Percentiles rank a stretch among this genome's conserved stretches.
Evolutionary conservation across 1,140 invertebrate species (phyloP).

Genomic region (Brachionus plicatilis): DNA sequence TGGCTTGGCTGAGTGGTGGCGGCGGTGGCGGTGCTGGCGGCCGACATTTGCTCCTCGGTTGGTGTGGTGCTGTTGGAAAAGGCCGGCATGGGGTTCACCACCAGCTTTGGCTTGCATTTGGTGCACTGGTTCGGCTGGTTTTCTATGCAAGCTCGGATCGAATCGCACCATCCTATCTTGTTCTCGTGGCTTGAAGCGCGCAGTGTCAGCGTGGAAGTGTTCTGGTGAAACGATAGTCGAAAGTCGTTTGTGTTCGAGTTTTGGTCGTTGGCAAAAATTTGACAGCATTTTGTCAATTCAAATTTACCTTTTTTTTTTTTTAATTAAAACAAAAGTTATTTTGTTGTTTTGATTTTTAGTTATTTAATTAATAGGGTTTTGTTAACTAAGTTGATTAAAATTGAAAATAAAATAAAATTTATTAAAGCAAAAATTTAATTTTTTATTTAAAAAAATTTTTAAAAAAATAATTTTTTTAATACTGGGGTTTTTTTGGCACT

Average conservation of each 20-base stretch:
- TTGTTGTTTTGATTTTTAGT: not conserved
- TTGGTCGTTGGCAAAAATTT: not conserved
- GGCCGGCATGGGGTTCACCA: conserved; percentile 34
- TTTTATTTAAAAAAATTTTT: no score
- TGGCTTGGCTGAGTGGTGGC: not conserved
- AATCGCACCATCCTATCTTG: conserved; percentile 1
- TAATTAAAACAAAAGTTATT: not conserved
- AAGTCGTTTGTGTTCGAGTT: not conserved
- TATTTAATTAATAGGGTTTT: not conserved
- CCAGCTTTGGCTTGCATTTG: conserved; percentile 37
- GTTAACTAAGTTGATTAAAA: no score
- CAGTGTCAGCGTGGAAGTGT: not conserved
- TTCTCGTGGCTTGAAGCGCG: not conserved
- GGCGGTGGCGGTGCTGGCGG: not conserved
- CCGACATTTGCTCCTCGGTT: not conserved
- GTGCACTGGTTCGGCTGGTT: not conserved
- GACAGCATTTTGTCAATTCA: conserved; percentile 28
- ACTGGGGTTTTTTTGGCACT: no score
- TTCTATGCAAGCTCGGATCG: not conserved
- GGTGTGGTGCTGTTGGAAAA: not conserved
- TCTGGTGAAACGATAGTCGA: not conserved
- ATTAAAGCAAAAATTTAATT: no score
- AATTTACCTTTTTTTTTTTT: not conserved
- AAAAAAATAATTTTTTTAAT: no score
- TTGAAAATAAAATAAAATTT: no score